Evolutionary conservation across 2,888 invertebrate species (phyloP), one percentile per base, ranked within the genome.

Genomic region (Cataglyphis albicans): DNA sequence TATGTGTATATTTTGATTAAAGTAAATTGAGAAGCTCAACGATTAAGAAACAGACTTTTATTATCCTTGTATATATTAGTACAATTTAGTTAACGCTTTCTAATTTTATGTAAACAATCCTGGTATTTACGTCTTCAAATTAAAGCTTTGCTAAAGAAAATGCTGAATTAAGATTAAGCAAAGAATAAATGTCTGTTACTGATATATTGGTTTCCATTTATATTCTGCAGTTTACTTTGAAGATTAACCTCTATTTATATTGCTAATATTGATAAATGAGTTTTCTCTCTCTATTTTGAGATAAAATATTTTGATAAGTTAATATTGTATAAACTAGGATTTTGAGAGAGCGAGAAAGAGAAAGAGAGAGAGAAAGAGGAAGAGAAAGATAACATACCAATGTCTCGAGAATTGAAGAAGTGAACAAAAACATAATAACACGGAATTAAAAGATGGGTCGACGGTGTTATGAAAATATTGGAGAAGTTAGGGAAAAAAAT

Each of bases 261-360:
- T 3, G 44, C 32, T 78, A 78, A 78, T 70, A 57, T 57, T 67
- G 52, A 57, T 32, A 57, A 41, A 78, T 3, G 21, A 25, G 18
- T 3, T 21, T 21, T 52, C n/a, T 7, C n/a, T 52, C n/a, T 52
- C 1, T 52, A 52, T n/a, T 55, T 57, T 38, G 18, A 59, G 18
- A 29, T 68, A 44, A 44, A n/a, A 70, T 70, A 70, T 59, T 59
- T 44, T 12, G 25, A 76, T 32, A 48, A 15, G 15, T 52, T n/a
- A 52, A 52, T 52, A 32, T 32, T 32, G 32, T 32, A 70, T 21
- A 25, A 78, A 44, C 41, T 44, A 44, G 32, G 15, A 21, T 57
- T 15, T 12, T 12, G 64, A 52, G 48, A n/a, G 48, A 48, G 7
- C 18, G 18, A 44, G 44, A 5, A 5, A 44, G 44, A 44, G 44